phyloP scores from a whole-genome alignment of 2,113 vertebrate species.

The Crotophaga sulcirostris region DNA sequence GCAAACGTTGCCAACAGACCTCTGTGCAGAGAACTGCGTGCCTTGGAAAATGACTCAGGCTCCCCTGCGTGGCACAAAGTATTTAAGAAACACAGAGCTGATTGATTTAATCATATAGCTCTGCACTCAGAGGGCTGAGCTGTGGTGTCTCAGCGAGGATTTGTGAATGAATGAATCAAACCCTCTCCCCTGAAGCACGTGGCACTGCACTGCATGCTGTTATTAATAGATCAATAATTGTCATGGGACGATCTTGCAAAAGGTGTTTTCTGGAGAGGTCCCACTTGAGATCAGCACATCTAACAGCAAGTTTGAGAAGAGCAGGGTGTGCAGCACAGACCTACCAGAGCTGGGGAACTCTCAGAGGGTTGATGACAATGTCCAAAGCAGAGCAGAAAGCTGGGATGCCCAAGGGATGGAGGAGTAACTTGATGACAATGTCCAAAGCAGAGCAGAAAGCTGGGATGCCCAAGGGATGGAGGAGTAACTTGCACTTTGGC shows the following conservation, averaged over 20 bases:
- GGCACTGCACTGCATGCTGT: not conserved
- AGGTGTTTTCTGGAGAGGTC: not conserved
- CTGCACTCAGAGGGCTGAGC: not conserved
- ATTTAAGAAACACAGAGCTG: not conserved
- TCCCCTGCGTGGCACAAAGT: not conserved
- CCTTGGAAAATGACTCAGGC: not conserved
- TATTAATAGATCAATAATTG: not conserved
- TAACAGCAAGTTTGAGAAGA: not conserved
- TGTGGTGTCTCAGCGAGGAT: not conserved
- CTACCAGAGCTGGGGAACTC: not conserved
- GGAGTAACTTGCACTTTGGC: not conserved
- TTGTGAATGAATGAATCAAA: not conserved
- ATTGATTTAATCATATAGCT: not conserved
- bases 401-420: not conserved
- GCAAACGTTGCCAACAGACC: not conserved
- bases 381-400: not conserved
- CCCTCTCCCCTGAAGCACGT: not conserved
- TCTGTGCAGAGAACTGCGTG: not conserved
- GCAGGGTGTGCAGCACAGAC: not conserved
- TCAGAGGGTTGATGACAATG: not conserved
- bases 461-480: not conserved
- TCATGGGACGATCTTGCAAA: not conserved
- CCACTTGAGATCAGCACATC: not conserved
- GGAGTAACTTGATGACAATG: not conserved
- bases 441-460: not conserved